Conservation (phyloP, 2,797 vertebrate species). For the Malurus leucopterus region DNA sequence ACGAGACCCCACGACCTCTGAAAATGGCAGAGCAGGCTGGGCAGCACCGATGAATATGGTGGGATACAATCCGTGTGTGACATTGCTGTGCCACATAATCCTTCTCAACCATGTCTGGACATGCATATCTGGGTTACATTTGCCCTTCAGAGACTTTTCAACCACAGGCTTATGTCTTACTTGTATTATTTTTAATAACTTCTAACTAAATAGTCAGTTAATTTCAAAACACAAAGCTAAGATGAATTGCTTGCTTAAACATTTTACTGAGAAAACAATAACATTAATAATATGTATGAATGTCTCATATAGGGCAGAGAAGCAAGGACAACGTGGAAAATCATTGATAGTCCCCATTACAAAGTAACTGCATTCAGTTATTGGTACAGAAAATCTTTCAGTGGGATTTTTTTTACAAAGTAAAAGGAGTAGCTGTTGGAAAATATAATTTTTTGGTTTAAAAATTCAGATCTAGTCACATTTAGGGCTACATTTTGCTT, state of each 20-base stretch:
- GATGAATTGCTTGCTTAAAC: neutral
- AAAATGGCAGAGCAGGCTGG: neutral
- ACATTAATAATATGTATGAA: neutral
- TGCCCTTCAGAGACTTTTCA: neutral
- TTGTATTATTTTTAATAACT: neutral
- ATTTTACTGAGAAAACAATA: neutral
- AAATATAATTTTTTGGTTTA: neutral
- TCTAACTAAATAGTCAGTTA: neutral
- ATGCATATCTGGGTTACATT: neutral
- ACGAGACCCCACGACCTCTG: neutral
- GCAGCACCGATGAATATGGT: neutral
- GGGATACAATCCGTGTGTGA: neutral
- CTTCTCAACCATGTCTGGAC: neutral
- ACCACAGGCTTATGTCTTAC: neutral
- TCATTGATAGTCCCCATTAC: neutral
- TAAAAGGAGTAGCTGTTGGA: neutral
- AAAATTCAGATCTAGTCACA: neutral
- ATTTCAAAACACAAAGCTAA: neutral
- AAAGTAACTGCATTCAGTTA: neutral
- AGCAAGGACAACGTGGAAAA: neutral
- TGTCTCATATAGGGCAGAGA: neutral
- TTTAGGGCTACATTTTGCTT: neutral
- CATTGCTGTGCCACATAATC: neutral
- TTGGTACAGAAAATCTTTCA: neutral
- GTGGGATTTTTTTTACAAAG: neutral